A percentile compares a stretch with the other conserved stretches of the same genome.
These are phyloP conservation scores for Glyphotaelius pellucidus DNA, from an alignment of 2,888 invertebrate genomes.

Conservation along the genomic window DNA sequence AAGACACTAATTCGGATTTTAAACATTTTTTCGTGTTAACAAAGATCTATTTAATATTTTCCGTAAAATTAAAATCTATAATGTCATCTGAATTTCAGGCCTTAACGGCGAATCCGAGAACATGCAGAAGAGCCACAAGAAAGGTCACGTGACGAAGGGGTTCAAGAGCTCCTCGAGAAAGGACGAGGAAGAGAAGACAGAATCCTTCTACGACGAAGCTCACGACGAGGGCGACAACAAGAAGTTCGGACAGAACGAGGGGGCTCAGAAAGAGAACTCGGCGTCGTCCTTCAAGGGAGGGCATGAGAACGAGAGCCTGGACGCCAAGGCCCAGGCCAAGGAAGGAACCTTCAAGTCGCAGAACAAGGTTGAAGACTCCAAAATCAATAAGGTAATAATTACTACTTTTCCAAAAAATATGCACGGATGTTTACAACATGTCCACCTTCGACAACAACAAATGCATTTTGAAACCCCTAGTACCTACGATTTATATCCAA, in stretches of 20 bases:
- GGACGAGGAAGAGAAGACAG: slow-evolving; percentile 81
- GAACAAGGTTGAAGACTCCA: slow-evolving; percentile 78
- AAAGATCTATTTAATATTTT: slow-evolving; percentile 6
- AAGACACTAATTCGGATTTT: not conserved
- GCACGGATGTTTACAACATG: not conserved
- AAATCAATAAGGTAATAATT: slow-evolving; percentile 76
- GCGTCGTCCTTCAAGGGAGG: slow-evolving; percentile 79
- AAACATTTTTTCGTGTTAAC: not conserved
- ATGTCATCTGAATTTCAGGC: slow-evolving; percentile 69
- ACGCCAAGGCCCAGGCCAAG: slow-evolving; percentile 78
- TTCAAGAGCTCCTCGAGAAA: slow-evolving; percentile 82
- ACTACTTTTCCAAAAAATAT: not conserved
- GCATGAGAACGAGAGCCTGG: slow-evolving; percentile 78
- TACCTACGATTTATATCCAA: not conserved
- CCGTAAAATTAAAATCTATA: not conserved
- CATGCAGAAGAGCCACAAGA: slow-evolving; percentile 79
- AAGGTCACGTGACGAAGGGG: slow-evolving; percentile 82
- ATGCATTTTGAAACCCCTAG: not conserved
- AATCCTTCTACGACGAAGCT: slow-evolving; percentile 81
- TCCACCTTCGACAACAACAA: not conserved
- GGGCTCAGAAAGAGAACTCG: slow-evolving; percentile 78
- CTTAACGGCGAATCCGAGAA: slow-evolving; percentile 78
- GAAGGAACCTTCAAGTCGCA: slow-evolving; percentile 79
- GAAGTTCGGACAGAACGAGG: slow-evolving; percentile 77
- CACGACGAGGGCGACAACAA: slow-evolving; percentile 81